A percentile compares a stretch with the other conserved stretches of the same genome.
These are phyloP conservation scores for Pholis gunnellus DNA, from an alignment of 2,113 vertebrate genomes.

Conservation along the genomic window DNA sequence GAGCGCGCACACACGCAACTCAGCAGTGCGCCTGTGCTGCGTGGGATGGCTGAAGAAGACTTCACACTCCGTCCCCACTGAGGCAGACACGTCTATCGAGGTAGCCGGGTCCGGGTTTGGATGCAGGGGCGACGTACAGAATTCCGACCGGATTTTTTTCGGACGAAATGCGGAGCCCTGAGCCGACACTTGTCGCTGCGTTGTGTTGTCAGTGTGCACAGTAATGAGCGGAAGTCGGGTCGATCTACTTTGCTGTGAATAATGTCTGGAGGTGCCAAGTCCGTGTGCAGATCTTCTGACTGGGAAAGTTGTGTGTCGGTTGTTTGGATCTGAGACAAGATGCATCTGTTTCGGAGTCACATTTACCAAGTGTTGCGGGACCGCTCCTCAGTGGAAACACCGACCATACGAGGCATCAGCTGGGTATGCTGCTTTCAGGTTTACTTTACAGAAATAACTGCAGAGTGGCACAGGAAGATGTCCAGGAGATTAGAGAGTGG, in stretches of 20 bases:
- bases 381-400: constrained; percentile 75
- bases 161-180: constrained; percentile 33
- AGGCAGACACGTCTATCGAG: constrained; percentile 16
- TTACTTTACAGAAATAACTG: neutral
- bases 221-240: constrained; percentile 1
- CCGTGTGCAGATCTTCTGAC: constrained; percentile 44
- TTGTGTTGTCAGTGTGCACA: constrained; percentile 1
- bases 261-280: constrained; percentile 51
- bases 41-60: constrained; percentile 36
- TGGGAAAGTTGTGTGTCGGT: constrained; percentile 44
- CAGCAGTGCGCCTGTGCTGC: constrained; percentile 65
- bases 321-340: constrained; percentile 73
- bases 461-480: neutral
- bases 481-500: neutral
- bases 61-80: constrained; percentile 23
- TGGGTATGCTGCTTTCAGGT: constrained; percentile 84
- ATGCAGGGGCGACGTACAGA: neutral
- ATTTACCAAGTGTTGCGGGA: constrained; percentile 90
- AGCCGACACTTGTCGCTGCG: neutral
- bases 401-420: constrained; percentile 89
- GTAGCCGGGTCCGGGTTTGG: neutral
- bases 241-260: constrained; percentile 9
- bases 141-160: neutral
- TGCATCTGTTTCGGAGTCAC: constrained; percentile 92
- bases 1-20: constrained; percentile 51